phyloP scores from a whole-genome alignment of 2,888 invertebrate species.

The Tenthredo livida region DNA sequence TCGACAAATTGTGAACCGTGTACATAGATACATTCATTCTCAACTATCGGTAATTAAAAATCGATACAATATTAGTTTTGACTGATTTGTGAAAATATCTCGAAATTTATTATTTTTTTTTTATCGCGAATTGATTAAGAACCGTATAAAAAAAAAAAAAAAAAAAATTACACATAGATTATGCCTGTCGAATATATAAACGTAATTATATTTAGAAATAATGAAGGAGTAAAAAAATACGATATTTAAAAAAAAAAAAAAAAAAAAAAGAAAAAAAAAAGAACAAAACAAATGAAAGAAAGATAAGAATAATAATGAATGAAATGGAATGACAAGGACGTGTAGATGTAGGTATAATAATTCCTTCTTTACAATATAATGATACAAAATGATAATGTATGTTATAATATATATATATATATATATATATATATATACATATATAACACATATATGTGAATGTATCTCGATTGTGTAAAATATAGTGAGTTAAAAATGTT shows the following conservation, averaged over 20 bases:
- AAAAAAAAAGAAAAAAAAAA: background rate
- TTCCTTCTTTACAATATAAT: background rate
- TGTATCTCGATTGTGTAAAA: background rate
- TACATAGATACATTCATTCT: too few species aligned
- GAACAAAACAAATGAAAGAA: background rate
- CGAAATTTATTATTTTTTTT: too few species aligned
- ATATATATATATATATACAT: background rate
- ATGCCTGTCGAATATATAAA: background rate
- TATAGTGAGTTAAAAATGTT: background rate
- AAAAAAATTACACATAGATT: background rate
- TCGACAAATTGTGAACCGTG: too few species aligned
- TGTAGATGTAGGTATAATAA: background rate
- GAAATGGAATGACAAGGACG: background rate
- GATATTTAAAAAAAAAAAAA: background rate
- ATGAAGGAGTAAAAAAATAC: background rate
- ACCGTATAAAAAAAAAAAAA: too few species aligned
- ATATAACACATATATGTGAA: too few species aligned
- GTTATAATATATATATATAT: background rate
- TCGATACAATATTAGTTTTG: too few species aligned
- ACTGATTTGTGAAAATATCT: too few species aligned
- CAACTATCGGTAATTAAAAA: too few species aligned
- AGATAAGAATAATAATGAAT: constrained; percentile 1
- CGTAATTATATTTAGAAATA: background rate
- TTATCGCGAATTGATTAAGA: too few species aligned
- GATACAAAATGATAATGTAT: background rate